Percentiles rank a stretch among this genome's conserved stretches.
phyloP scores from a whole-genome alignment of 2,797 vertebrate genomes.

The Catamblyrhynchus diadema region DNA sequence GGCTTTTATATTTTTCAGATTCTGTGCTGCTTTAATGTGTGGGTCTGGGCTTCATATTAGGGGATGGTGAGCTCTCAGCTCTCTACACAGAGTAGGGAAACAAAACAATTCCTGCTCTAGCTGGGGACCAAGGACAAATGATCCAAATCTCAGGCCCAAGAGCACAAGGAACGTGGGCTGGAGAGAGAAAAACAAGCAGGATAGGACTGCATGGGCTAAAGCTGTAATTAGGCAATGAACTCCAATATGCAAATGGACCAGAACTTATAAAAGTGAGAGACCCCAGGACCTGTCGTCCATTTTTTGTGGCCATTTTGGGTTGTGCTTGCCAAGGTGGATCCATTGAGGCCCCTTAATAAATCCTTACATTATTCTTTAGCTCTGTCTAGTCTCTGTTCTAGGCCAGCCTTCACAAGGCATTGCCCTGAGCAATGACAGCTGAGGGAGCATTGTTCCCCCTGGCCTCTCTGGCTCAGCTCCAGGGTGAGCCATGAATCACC shows the following conservation, averaged over 20 bases:
- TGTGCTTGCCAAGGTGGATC: background rate
- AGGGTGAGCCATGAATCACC: background rate
- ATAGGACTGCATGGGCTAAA: background rate
- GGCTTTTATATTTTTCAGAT: background rate
- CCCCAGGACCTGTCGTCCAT: fast-evolving
- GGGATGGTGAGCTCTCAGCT: background rate
- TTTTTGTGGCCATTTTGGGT: background rate
- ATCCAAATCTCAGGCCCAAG: background rate
- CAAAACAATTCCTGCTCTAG: background rate
- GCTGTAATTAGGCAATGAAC: background rate
- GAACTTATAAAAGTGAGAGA: background rate
- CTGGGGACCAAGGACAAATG: background rate
- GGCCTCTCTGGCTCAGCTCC: background rate
- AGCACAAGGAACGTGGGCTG: fast-evolving
- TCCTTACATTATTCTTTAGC: background rate
- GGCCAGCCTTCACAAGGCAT: background rate
- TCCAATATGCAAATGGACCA: background rate
- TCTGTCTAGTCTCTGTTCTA: background rate
- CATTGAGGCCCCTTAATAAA: background rate
- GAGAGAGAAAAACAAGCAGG: background rate
- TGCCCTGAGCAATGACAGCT: background rate
- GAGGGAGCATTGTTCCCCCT: fast-evolving
- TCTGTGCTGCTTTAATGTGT: background rate
- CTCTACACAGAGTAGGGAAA: background rate
- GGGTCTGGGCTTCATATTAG: background rate